phyloP scores from a whole-genome alignment of 64 coral and sea anemone species.

The Hydrozoanthus tunicans region DNA sequence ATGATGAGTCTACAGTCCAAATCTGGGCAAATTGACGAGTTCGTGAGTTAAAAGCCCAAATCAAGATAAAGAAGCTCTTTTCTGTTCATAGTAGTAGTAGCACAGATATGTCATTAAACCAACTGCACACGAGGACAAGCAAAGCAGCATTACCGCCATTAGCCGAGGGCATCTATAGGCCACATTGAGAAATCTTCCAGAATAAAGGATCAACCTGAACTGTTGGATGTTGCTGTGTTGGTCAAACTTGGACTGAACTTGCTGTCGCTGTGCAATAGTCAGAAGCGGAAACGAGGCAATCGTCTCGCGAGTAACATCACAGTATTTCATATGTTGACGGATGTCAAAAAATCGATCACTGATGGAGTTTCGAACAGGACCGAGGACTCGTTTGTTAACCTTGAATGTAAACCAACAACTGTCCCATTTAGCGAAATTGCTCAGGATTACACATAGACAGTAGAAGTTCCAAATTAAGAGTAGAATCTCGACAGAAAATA shows the following conservation, averaged over 20 bases:
- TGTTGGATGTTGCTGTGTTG: conserved; percentile 18
- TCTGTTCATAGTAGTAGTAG: conserved; percentile 30
- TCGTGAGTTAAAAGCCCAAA: not conserved
- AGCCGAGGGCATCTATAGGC: conserved; percentile 44
- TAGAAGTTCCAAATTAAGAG: conserved; percentile 44
- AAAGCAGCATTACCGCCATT: conserved; percentile 16
- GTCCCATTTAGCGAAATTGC: conserved; percentile 37
- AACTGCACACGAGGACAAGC: conserved; percentile 31
- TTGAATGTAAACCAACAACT: conserved; percentile 51
- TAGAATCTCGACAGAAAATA: conserved; percentile 25
- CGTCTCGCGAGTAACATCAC: conserved; percentile 24
- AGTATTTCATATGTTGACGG: conserved; percentile 52
- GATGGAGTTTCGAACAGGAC: conserved; percentile 37
- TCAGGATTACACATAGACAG: conserved; percentile 33
- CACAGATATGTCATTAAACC: conserved; percentile 48
- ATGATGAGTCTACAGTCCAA: not conserved
- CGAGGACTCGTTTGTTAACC: conserved; percentile 40
- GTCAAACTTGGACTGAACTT: conserved; percentile 15
- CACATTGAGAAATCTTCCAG: conserved; percentile 40
- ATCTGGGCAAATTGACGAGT: not conserved
- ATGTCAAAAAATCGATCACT: conserved; percentile 51
- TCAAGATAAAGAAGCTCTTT: not conserved
- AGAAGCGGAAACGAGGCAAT: conserved; percentile 33
- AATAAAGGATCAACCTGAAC: conserved; percentile 50
- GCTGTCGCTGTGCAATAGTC: not conserved